phyloP scores from a whole-genome alignment of 2,113 vertebrate genomes.

The Myrmecophaga tridactyla region DNA sequence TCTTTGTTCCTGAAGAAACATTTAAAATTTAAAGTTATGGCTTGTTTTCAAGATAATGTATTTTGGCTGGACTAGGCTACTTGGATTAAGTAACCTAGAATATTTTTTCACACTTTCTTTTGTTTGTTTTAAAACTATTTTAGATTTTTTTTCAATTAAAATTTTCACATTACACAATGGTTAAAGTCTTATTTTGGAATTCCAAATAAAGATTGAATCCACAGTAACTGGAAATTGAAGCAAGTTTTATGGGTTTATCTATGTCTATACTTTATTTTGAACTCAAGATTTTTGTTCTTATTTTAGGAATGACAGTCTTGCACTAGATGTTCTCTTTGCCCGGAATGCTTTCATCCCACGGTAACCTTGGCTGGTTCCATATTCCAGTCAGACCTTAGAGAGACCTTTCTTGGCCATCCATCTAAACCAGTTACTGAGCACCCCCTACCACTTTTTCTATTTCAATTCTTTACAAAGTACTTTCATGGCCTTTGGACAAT shows the following conservation, averaged over 20 bases:
- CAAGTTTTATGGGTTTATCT: background rate
- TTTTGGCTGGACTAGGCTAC: background rate
- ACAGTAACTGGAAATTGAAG: background rate
- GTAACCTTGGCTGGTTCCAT: background rate
- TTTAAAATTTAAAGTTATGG: background rate
- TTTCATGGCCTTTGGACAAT: background rate
- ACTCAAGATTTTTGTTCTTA: slow-evolving; percentile 36
- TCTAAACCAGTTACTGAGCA: background rate
- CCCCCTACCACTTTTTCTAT: background rate
- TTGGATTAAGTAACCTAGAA: background rate
- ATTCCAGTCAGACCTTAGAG: background rate
- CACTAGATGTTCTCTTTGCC: background rate
- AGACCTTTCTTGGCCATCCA: background rate
- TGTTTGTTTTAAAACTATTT: background rate
- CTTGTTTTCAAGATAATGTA: background rate
- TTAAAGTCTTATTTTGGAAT: background rate
- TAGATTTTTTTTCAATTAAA: background rate
- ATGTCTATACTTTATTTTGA: background rate
- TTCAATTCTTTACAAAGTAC: background rate
- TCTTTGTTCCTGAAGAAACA: slow-evolving; percentile 27
- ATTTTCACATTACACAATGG: background rate
- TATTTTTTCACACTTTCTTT: background rate
- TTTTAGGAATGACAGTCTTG: background rate
- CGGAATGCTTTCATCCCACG: background rate
- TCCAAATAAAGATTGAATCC: slow-evolving; percentile 18